Conservation (phyloP, 2,888 invertebrate genomes). For the Cephus nigrinus region DNA sequence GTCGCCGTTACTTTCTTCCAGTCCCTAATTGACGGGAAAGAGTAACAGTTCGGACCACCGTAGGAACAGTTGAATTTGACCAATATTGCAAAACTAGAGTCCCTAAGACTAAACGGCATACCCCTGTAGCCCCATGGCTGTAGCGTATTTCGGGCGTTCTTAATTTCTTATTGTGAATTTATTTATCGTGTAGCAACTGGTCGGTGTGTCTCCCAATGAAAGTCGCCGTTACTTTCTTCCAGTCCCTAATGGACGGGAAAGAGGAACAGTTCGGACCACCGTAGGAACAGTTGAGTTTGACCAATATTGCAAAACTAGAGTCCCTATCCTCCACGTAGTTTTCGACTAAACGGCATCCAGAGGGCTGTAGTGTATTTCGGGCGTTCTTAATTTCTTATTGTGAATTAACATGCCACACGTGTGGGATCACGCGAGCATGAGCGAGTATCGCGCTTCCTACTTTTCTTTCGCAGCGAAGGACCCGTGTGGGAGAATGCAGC, state of each 20-base stretch:
- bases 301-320: background rate
- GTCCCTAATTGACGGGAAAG: background rate
- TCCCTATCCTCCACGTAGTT: background rate
- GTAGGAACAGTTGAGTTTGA: background rate
- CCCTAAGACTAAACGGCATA: no score
- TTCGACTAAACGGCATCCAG: background rate
- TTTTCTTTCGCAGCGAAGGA: constrained; percentile 45
- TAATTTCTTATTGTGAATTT: constrained; percentile 61
- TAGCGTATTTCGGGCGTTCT: constrained; percentile 29
- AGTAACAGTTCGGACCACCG: background rate
- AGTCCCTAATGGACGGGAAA: background rate
- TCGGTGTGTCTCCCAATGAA: constrained; percentile 1
- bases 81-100: background rate
- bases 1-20: background rate
- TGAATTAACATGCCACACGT: constrained; percentile 54
- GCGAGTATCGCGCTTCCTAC: constrained; percentile 48
- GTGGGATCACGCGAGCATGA: constrained; percentile 49
- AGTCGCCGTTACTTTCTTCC: background rate
- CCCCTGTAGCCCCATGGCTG: no score
- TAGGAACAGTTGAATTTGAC: background rate
- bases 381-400: constrained; percentile 59
- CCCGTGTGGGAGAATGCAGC: constrained; percentile 59
- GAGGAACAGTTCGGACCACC: background rate
- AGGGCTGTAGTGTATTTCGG: background rate
- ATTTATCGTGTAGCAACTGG: constrained; percentile 9